Conservation (phyloP, 2,888 invertebrate species). For the Caenorhabditis sp. region DNA sequence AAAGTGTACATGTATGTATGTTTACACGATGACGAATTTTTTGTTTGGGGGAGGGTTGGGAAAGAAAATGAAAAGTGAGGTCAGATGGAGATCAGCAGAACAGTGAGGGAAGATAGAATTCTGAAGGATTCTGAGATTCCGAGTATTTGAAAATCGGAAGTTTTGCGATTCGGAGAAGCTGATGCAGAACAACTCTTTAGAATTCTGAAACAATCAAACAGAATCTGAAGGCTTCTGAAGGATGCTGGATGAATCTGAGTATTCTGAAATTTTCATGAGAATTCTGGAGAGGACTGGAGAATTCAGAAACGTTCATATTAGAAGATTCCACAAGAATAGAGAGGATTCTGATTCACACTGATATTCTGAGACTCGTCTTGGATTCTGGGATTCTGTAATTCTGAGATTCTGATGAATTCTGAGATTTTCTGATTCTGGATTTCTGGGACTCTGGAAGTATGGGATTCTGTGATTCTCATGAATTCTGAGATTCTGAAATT, state of each 20-base stretch:
- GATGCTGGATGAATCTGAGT: too few relatives aligned
- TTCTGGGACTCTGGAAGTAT: neutral
- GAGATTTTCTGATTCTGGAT: neutral
- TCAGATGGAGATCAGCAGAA: neutral
- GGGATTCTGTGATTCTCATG: neutral
- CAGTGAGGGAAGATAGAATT: neutral
- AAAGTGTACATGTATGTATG: neutral
- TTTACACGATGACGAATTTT: slow-evolving; percentile 1
- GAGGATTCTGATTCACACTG: too few relatives aligned
- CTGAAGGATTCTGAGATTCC: neutral
- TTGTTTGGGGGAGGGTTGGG: neutral
- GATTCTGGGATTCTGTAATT: neutral
- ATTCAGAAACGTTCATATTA: too few relatives aligned
- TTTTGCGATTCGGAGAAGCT: too few relatives aligned
- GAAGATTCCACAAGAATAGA: too few relatives aligned
- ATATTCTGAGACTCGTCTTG: neutral
- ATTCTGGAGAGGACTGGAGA: too few relatives aligned
- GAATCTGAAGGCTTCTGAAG: too few relatives aligned
- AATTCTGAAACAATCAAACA: too few relatives aligned
- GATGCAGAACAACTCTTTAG: too few relatives aligned
- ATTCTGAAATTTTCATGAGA: too few relatives aligned
- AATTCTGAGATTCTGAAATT: neutral
- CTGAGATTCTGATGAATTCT: too few relatives aligned
- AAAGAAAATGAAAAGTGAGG: neutral
- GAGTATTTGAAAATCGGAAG: too few relatives aligned